phyloP scores from a whole-genome alignment of 2,888 invertebrate genomes.

The Drosophila maculinotata region DNA sequence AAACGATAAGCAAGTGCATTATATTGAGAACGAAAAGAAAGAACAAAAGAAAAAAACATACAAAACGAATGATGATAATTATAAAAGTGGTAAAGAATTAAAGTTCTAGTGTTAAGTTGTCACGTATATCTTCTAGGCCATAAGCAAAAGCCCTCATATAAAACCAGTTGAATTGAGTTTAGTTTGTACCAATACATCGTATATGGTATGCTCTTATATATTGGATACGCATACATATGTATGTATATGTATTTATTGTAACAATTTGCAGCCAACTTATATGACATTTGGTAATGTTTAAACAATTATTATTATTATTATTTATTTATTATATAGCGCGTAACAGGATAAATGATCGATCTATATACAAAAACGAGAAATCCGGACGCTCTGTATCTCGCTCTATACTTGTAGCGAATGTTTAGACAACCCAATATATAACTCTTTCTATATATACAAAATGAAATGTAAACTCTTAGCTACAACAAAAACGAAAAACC shows the following conservation, averaged over 20 bases:
- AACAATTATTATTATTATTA: slow-evolving; percentile 28
- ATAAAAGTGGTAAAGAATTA: slow-evolving; percentile 34
- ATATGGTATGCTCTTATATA: slow-evolving; percentile 22
- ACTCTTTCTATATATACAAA: slow-evolving; percentile 64
- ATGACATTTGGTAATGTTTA: slow-evolving; percentile 40
- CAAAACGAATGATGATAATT: slow-evolving; percentile 27
- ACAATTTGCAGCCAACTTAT: slow-evolving; percentile 59
- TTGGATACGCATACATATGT: slow-evolving; percentile 17
- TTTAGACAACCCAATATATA: slow-evolving; percentile 57
- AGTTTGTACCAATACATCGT: slow-evolving; percentile 43
- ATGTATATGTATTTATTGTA: slow-evolving; percentile 28
- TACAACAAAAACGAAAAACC: slow-evolving; percentile 31
- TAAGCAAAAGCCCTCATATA: slow-evolving; percentile 56
- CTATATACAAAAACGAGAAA: slow-evolving; percentile 41
- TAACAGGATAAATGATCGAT: slow-evolving; percentile 33
- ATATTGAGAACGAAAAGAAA: slow-evolving; percentile 53
- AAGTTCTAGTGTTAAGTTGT: slow-evolving; percentile 64
- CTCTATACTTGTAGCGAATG: slow-evolving; percentile 75
- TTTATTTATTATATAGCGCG: slow-evolving; percentile 39
- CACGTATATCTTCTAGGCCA: slow-evolving; percentile 71
- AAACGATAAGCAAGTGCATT: slow-evolving; percentile 76
- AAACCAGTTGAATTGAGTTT: slow-evolving; percentile 61
- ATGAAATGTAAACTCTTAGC: slow-evolving; percentile 67
- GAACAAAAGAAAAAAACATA: slow-evolving; percentile 24
- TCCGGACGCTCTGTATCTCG: slow-evolving; percentile 60